Conservation (phyloP, 30 jellyfish, hydroid and myxozoan genomes). For the Thelohanellus kitauei region DNA sequence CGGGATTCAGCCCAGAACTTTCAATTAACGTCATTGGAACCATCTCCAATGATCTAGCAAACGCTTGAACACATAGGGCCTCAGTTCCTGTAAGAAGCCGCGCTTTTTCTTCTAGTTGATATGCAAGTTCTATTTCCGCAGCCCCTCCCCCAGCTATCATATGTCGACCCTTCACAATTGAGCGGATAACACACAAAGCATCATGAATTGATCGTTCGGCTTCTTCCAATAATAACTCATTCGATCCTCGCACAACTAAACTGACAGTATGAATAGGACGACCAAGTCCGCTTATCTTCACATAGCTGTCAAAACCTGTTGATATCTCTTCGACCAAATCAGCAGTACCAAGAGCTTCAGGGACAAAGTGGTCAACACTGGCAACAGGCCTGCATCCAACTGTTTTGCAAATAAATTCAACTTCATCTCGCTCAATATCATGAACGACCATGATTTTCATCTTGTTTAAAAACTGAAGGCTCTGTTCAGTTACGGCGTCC, state of each 20-base stretch:
- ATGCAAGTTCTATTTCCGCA: slow-evolving; percentile 60
- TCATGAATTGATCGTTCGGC: slow-evolving; percentile 95
- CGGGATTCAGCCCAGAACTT: slow-evolving; percentile 83
- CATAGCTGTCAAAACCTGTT: slow-evolving; percentile 82
- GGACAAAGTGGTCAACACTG: slow-evolving; percentile 64
- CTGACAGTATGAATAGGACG: slow-evolving; percentile 69
- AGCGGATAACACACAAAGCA: slow-evolving; percentile 76
- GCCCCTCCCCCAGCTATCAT: slow-evolving; percentile 99
- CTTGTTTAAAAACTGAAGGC: slow-evolving; percentile 67
- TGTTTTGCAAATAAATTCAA: slow-evolving; percentile 71
- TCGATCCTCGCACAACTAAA: slow-evolving; percentile 54
- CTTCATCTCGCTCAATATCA: slow-evolving; percentile 72
- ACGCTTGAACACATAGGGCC: slow-evolving; percentile 62
- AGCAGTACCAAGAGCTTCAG: slow-evolving; percentile 79
- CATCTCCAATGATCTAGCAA: slow-evolving; percentile 82
- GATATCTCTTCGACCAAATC: slow-evolving; percentile 87
- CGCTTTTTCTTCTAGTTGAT: slow-evolving; percentile 24
- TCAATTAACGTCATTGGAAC: slow-evolving; percentile 81
- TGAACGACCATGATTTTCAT: slow-evolving; percentile 72
- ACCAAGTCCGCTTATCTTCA: slow-evolving; percentile 16
- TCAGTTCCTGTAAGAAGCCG: slow-evolving; percentile 48
- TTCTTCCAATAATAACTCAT: slow-evolving; percentile 61
- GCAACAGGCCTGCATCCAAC: slow-evolving; percentile 78
- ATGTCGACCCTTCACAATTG: slow-evolving; percentile 54
- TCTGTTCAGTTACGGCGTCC: slow-evolving; percentile 87